A percentile compares a stretch with the other conserved stretches of the same genome.
These are phyloP conservation scores for Scaptomyza graminum DNA, from an alignment of 1,140 invertebrate genomes.

Conservation along the genomic window DNA sequence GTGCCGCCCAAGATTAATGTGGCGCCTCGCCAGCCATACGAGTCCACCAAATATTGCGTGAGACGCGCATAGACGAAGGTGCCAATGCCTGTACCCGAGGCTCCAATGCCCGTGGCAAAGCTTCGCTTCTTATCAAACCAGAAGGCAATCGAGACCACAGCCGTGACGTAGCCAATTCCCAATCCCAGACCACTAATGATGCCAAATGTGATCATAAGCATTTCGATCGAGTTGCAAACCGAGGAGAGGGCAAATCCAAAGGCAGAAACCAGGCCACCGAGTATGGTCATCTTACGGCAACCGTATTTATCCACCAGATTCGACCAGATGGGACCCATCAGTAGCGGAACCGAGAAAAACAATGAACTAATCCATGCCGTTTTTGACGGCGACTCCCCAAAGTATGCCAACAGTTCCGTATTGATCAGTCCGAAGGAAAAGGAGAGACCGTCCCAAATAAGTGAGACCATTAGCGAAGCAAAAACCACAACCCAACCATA, in stretches of 20 bases:
- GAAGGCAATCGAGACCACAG: conserved; percentile 96
- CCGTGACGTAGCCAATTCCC: conserved; percentile 94
- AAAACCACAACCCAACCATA: conserved; percentile 94
- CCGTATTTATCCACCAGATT: conserved; percentile 94
- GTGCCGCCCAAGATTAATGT: conserved; percentile 92
- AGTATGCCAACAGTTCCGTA: conserved; percentile 93
- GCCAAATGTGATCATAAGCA: conserved; percentile 94
- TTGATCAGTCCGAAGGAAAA: conserved; percentile 96
- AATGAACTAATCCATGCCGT: conserved; percentile 95
- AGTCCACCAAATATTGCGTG: conserved; percentile 91
- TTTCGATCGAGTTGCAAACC: conserved; percentile 88
- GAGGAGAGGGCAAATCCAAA: conserved; percentile 92
- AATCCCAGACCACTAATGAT: conserved; percentile 93
- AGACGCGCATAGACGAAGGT: conserved; percentile 89
- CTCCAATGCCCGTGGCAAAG: conserved; percentile 94
- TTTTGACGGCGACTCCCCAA: conserved; percentile 91
- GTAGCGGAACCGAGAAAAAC: conserved; percentile 93
- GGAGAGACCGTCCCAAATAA: conserved; percentile 97
- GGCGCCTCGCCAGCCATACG: conserved; percentile 94
- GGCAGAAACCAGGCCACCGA: conserved; percentile 90
- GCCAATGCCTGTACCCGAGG: conserved; percentile 94
- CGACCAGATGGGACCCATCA: conserved; percentile 89
- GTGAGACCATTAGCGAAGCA: conserved; percentile 92
- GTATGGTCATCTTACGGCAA: conserved; percentile 92
- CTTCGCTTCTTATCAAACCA: conserved; percentile 97